phyloP scores from a whole-genome alignment of 64 coral and sea anemone genomes.

The Stylophora pistillata region DNA sequence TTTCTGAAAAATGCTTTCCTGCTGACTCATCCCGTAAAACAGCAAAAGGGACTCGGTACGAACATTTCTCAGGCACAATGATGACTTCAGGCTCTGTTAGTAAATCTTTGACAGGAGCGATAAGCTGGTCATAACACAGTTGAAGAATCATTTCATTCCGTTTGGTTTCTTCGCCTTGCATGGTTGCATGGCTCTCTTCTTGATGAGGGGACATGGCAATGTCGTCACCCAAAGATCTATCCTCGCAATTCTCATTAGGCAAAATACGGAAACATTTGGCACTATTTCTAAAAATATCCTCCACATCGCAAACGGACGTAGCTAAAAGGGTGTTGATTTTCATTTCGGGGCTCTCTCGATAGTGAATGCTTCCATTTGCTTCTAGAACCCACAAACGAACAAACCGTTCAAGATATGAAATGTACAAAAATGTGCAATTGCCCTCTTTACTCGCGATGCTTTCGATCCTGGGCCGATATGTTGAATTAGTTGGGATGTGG shows the following conservation, averaged over 20 bases:
- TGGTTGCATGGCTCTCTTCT: no score
- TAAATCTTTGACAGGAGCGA: not conserved
- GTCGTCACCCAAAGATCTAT: no score
- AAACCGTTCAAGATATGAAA: not conserved
- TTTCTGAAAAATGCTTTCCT: no score
- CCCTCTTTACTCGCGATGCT: not conserved
- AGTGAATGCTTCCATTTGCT: not conserved
- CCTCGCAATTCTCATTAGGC: no score
- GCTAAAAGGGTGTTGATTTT: not conserved
- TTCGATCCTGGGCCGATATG: not conserved
- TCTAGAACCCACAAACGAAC: not conserved
- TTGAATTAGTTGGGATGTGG: not conserved
- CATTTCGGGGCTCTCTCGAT: not conserved
- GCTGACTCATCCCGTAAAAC: no score
- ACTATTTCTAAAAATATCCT: not conserved
- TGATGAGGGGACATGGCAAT: no score
- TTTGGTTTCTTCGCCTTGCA: not conserved
- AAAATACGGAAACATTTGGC: no score
- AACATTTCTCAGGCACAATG: not conserved
- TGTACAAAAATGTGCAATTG: not conserved
- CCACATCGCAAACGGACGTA: not conserved
- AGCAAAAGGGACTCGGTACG: no score
- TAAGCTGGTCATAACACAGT: not conserved
- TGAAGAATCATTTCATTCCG: not conserved
- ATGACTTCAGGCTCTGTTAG: not conserved